Evolutionary conservation across 2,797 vertebrate genomes (phyloP), one percentile per base, ranked within the genome.

Genomic region (Megaceryle alcyon): DNA sequence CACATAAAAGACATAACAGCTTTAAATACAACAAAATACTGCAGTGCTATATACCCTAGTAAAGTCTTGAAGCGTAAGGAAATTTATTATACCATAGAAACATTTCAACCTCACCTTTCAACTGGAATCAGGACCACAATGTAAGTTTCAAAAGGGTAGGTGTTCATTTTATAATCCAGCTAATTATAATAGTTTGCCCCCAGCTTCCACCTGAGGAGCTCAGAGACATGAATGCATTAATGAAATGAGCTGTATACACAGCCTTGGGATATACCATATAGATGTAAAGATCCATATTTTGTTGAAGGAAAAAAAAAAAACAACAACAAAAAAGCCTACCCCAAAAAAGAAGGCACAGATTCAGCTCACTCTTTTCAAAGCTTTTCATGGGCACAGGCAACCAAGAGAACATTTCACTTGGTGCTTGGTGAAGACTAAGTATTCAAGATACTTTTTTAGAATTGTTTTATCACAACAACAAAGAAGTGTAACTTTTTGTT

Each of bases 111-210:
- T 92, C 63, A 80, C 51, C 39, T 86, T 91, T 92, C 77, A 79
- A 10, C 28, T 82, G 71, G 39, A 91, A 88, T 82, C 84, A 80
- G 49, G 83, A 79, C 46, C 75, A 35, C 3, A 10, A 12, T 5
- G 3, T 48, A 72, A 39, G 39, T 83, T 59, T 76, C 77, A 64
- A 59, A 90, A 86, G 57, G 35, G 46, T 64, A 75, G 49, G 16
- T 82, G 44, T 66, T 82, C 65, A 61, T 76, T 1, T 86, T 64
- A 66, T 39, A 84, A 31, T 70, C 31, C 56, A 80, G 15, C 14
- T 89, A 82, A 91, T 92, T 87, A 63, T 65, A 86, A 57, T 59
- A 73, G 53, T 85, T 93, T 91, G 53, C 73, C 37, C 56, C n/a
- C 69, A 78, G 78, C 71, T 87, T 92, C 56, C 69, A 93, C 88